Evolutionary conservation across 2,797 vertebrate genomes (phyloP).

Genomic region (Hippopotamyrus pictus): DNA sequence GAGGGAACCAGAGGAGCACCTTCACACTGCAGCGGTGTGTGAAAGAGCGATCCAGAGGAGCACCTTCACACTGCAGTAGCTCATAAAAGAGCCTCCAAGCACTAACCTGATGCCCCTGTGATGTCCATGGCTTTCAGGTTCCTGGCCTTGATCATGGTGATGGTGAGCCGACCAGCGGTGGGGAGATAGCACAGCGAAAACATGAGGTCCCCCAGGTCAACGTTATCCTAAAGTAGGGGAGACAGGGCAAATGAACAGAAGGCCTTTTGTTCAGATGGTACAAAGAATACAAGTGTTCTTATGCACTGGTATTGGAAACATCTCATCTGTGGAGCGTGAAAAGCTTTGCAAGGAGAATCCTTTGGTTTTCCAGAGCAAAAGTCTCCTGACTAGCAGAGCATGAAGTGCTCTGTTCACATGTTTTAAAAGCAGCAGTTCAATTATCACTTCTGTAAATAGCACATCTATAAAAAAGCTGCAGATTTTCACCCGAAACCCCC

Average conservation of each 20-base stretch:
- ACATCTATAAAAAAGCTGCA: constrained; percentile 20
- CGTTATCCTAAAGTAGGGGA: constrained; percentile 77
- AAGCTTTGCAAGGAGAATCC: constrained; percentile 10
- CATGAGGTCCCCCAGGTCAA: constrained; percentile 98
- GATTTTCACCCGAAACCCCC: constrained; percentile 26
- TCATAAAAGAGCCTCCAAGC: not conserved
- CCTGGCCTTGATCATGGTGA: constrained; percentile 95
- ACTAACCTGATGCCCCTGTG: constrained; percentile 92
- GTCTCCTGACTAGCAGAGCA: not conserved
- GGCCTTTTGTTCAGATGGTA: not conserved
- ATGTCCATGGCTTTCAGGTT: constrained; percentile 99
- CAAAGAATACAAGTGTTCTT: not conserved
- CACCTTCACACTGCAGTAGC: not conserved
- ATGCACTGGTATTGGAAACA: not conserved
- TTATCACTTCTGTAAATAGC: constrained; percentile 44
- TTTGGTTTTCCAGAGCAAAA: not conserved
- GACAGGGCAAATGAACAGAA: not conserved
- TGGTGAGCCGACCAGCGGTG: constrained; percentile 91
- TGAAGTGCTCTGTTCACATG: constrained; percentile 46
- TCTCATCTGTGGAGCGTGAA: not conserved
- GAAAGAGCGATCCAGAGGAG: not conserved
- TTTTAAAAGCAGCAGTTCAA: constrained; percentile 33
- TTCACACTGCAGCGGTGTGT: not conserved
- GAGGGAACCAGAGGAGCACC: not conserved
- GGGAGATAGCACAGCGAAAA: constrained; percentile 98